These are phyloP conservation scores for Sympetrum striolatum DNA, from an alignment of 2,888 invertebrate species.

Conservation along the genomic window DNA sequence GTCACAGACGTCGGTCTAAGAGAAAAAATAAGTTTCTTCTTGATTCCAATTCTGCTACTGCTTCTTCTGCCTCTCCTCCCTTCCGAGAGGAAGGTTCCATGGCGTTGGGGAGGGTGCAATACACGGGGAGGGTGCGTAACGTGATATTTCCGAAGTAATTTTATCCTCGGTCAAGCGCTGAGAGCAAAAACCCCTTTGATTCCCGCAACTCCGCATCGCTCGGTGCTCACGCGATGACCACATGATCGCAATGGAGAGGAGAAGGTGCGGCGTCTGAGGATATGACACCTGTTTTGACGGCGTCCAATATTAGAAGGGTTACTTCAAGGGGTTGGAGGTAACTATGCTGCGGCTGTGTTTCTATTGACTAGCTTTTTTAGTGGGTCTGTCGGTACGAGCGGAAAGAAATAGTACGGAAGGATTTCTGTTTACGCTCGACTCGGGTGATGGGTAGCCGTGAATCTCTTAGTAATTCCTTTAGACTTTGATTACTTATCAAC, in stretches of 20 bases:
- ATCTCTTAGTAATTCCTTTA: too few species aligned
- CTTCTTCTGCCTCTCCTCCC: background rate
- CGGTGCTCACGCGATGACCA: background rate
- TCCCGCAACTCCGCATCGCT: background rate
- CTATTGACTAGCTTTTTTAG: too few species aligned
- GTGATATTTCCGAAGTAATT: constrained; percentile 11
- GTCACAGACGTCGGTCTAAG: background rate
- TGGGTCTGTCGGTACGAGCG: too few species aligned
- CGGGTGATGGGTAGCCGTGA: too few species aligned
- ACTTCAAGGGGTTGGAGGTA: too few species aligned
- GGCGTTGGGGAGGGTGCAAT: background rate
- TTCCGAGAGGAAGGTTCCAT: constrained; percentile 7
- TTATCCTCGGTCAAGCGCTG: constrained; percentile 18
- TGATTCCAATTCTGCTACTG: background rate
- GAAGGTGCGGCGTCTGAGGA: background rate
- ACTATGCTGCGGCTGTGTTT: too few species aligned
- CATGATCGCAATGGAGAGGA: background rate
- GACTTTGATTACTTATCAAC: too few species aligned
- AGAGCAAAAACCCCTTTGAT: background rate
- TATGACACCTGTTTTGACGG: background rate
- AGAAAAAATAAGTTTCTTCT: background rate
- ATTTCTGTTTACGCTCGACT: too few species aligned
- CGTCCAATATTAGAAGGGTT: background rate
- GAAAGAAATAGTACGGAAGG: too few species aligned
- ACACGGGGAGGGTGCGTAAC: background rate